Conservation (phyloP, 2,888 invertebrate species). For the Pollenia amentaria region DNA sequence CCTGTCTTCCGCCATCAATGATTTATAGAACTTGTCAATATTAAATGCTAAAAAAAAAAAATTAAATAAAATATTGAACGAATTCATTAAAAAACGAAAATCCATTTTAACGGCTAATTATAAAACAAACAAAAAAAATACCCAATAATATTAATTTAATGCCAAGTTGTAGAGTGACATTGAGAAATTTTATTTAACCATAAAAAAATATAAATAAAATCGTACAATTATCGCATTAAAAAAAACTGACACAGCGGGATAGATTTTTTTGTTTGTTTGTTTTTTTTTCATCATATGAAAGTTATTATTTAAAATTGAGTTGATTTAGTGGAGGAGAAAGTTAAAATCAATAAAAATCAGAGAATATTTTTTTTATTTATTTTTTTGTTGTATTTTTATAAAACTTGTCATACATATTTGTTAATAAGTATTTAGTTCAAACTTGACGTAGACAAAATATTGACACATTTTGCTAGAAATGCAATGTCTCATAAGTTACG, state of each 20-base stretch:
- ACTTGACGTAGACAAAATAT: too few relatives aligned
- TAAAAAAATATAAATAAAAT: conserved; percentile 31
- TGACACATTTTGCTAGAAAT: too few relatives aligned
- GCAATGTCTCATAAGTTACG: too few relatives aligned
- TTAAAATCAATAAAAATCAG: neutral
- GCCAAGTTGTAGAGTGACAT: conserved; percentile 63
- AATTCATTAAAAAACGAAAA: conserved; percentile 41
- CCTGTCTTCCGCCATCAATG: conserved; percentile 31
- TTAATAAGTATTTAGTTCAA: too few relatives aligned
- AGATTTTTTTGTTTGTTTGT: neutral
- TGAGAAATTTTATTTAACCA: conserved; percentile 64
- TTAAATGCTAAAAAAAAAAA: conserved; percentile 33
- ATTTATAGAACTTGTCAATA: conserved; percentile 59
- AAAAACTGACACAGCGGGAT: conserved; percentile 50
- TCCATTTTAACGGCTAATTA: conserved; percentile 47
- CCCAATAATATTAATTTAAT: conserved; percentile 62
- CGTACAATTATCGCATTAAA: conserved; percentile 26
- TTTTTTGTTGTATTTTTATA: neutral
- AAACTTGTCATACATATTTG: too few relatives aligned
- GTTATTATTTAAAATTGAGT: conserved; percentile 31
- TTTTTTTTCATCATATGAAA: conserved; percentile 23
- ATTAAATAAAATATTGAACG: conserved; percentile 53
- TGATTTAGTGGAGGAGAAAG: conserved; percentile 18
- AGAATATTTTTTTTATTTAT: neutral
- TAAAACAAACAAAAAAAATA: conserved; percentile 46